Conservation (phyloP, 2,113 vertebrate genomes). For the Gila orcuttii region DNA sequence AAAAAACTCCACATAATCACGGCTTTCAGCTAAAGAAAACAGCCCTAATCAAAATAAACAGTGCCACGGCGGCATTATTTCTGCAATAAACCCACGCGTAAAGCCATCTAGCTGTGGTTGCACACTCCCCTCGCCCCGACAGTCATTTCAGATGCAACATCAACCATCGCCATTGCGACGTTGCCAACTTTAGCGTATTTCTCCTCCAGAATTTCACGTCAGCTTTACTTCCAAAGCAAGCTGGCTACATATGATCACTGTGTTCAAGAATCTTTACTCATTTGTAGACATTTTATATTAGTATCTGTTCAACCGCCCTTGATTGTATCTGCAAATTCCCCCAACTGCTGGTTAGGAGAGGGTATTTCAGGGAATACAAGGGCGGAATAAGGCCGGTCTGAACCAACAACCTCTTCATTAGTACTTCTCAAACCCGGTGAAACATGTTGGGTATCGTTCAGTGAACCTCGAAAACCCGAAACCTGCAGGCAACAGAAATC, state of each 20-base stretch:
- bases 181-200: conserved; percentile 7
- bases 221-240: conserved; percentile 28
- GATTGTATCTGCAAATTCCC: conserved; percentile 5
- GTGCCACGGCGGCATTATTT: conserved; percentile 60
- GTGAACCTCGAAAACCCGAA: background rate
- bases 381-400: conserved; percentile 1
- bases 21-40: conserved; percentile 69
- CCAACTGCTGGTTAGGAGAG: conserved; percentile 74
- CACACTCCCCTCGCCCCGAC: conserved; percentile 40
- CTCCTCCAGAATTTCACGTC: background rate
- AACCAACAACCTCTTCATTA: background rate
- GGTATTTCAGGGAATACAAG: conserved; percentile 12
- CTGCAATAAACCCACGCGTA: conserved; percentile 59
- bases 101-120: conserved; percentile 53
- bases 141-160: conserved; percentile 58
- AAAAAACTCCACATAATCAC: conserved; percentile 63
- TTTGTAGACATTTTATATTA: conserved; percentile 14
- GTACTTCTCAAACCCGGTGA: conserved; percentile 19
- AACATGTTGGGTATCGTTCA: background rate
- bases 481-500: conserved; percentile 13
- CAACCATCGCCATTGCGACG: conserved; percentile 29
- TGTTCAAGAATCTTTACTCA: conserved; percentile 8
- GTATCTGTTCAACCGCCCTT: conserved; percentile 5
- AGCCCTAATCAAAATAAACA: conserved; percentile 68
- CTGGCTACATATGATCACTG: conserved; percentile 9